Base-by-base conservation (phyloP, 1,140 invertebrate genomes). In the Pomacea maculata region DNA sequence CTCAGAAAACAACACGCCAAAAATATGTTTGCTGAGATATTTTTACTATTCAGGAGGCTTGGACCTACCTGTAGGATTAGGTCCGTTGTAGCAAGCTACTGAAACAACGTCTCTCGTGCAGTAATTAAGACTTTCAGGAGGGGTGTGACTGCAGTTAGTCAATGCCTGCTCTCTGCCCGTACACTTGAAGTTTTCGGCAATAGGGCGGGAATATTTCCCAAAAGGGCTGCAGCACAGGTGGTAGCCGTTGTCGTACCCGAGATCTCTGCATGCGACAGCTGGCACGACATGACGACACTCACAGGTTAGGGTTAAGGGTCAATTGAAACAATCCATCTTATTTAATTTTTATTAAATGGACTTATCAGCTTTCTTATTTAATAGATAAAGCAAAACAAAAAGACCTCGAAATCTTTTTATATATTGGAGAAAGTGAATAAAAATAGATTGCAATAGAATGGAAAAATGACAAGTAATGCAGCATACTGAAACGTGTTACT, bases 201-300 rank as follows among this genome's bases (percentile, higher is more conserved):
- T 63, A 12, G 67, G 61, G 7, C 79, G 25, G 68, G 82, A 85
- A 75, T 83, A 85, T 64, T 81, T 84, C 6, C 87, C 86, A 78
- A 81, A 87, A 1, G 84, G 81, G 15, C 77, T 78, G 78, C 87
- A 87, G 82, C 86, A 88, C 14, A 87, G 65, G 12, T 78, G 61
- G 11, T 82, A 70, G 10, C 87, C 86, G 67, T 83, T 70, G 25
- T 85, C 79, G 79, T 80, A 86, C 9, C 88, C 88, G 2, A 89
- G 81, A 52, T 82, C 80, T 79, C 83, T 70, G 79, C 89, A 90
- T 10, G 85, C 85, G 2, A 89, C 87, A 63, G 78, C 87, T 88
- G 78, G 25, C 2, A 15, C 17, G 64, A 19, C 7, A 19, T 65
- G 17, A 65, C 64, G 34, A 65, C 64, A 65, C 64, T 19, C 64